A percentile compares a stretch with the other conserved stretches of the same genome.
Conservation (phyloP, 2,113 vertebrate genomes). For the Chrysemys picta region DNA sequence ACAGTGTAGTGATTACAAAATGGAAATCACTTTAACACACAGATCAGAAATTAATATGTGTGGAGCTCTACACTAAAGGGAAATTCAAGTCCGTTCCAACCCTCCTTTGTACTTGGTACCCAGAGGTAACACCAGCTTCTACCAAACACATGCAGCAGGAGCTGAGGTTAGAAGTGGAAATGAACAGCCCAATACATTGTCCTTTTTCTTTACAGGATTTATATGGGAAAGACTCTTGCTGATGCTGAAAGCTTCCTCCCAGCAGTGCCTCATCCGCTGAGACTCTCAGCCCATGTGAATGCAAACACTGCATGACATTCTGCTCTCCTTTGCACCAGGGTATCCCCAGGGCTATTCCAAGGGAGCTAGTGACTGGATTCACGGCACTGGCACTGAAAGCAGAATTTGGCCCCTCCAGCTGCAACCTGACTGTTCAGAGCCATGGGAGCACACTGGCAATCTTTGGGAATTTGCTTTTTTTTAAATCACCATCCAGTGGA, state of each 20-base stretch:
- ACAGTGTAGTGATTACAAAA: neutral
- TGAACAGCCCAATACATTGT: neutral
- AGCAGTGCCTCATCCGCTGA: accelerated
- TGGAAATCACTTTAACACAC: constrained; percentile 45
- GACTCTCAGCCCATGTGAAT: neutral
- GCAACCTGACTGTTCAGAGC: neutral
- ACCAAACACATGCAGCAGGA: constrained; percentile 8
- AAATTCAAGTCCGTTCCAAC: constrained; percentile 34
- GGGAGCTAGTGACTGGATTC: too few species aligned
- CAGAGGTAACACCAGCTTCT: neutral
- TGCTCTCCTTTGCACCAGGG: neutral
- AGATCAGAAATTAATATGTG: constrained; percentile 45
- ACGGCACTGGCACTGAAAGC: neutral
- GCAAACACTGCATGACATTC: neutral
- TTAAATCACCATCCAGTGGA: neutral
- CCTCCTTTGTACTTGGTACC: constrained; percentile 21
- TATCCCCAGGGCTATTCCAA: neutral
- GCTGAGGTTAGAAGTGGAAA: neutral
- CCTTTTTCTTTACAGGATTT: neutral
- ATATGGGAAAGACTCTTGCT: neutral
- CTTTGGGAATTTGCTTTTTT: neutral
- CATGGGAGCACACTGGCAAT: neutral
- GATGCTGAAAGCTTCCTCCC: neutral
- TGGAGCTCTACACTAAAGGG: constrained; percentile 50
- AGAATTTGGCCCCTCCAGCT: neutral